Percentiles rank a stretch among this genome's conserved stretches.
These are phyloP conservation scores for Ivindomyrus marchei DNA, from an alignment of 2,113 vertebrate species.

Conservation along the genomic window DNA sequence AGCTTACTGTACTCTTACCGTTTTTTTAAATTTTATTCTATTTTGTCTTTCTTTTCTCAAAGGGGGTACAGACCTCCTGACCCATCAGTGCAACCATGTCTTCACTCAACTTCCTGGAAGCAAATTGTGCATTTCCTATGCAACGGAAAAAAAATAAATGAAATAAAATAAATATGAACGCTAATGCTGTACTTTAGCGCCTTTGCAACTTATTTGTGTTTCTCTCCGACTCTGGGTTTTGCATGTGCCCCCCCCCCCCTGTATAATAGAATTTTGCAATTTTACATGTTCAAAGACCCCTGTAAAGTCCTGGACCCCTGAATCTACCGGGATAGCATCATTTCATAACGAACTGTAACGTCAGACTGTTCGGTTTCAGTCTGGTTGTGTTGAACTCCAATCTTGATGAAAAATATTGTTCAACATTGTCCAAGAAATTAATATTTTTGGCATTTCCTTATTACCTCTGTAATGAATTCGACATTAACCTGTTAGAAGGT, in stretches of 20 bases:
- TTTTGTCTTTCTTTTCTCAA: constrained; percentile 52
- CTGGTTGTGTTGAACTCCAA: not conserved
- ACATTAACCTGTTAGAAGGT: not conserved
- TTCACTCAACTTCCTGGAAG: constrained; percentile 95
- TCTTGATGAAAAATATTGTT: not conserved
- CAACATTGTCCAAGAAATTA: not conserved
- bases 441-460: not conserved
- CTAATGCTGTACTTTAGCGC: constrained; percentile 73
- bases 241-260: not conserved
- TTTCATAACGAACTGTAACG: not conserved
- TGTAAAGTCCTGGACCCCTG: not conserved
- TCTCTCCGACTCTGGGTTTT: not conserved
- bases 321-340: not conserved
- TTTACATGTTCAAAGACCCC: not conserved
- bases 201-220: constrained; percentile 28
- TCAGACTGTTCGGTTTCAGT: not conserved
- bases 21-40: constrained; percentile 36
- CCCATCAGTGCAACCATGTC: constrained; percentile 85
- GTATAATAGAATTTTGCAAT: not conserved
- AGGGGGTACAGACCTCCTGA: constrained; percentile 76
- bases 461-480: not conserved
- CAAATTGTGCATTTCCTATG: constrained; percentile 99
- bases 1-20: constrained; percentile 69
- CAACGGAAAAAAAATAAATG: constrained; percentile 74
- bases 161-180: constrained; percentile 85